Base-by-base conservation (phyloP, 2,888 invertebrate species). In the Ochropleura leucogaster region DNA sequence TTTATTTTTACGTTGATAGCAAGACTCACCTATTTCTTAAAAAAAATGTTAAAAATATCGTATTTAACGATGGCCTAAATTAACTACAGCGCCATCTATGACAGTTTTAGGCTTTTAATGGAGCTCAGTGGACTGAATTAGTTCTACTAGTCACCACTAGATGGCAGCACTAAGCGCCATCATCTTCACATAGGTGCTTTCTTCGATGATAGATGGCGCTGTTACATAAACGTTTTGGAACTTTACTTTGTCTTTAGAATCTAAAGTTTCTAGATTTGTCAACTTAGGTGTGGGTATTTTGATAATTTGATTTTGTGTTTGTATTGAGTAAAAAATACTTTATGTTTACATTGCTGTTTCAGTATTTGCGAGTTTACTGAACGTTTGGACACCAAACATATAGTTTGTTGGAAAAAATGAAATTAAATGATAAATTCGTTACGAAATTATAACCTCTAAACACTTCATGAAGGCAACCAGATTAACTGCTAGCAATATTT, bases 31-130 rank as follows among this genome's bases (percentile, higher is more conserved):
- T 18, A 20, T n/a, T 44, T 57, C 0, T 20, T 8, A 30, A 42
- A 3, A 4, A 51, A 18, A 4, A 46, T 51, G 1, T 63, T 10
- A 12, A 12, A 49, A 9, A 16, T 12, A 2, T 62, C 42, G 6
- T 16, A 30, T 49, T 1, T 5, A 14, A 16, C 16, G 0, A 4
- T 12, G 3, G 9, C 1, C 12, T 6, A 2, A 51, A 4, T n/a
- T 30, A 16, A 6, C 0, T 42, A 55, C n/a, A 84, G 79, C 84
- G 86, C 86, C 86, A 85, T 80, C 85, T 85, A 47, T 79, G 49
- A 20, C 10, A 0, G 0, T 14, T 18, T 49, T 0, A 4, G 46
- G 10, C 0, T 40, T 30, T 60, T 30, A 10, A 16, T 47, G 0
- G 12, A n/a, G 4, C 2, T 10, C 40, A 6, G 46, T 47, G n/a